Conservation (phyloP, 2,113 vertebrate genomes). For the Formicarius rufipectus region DNA sequence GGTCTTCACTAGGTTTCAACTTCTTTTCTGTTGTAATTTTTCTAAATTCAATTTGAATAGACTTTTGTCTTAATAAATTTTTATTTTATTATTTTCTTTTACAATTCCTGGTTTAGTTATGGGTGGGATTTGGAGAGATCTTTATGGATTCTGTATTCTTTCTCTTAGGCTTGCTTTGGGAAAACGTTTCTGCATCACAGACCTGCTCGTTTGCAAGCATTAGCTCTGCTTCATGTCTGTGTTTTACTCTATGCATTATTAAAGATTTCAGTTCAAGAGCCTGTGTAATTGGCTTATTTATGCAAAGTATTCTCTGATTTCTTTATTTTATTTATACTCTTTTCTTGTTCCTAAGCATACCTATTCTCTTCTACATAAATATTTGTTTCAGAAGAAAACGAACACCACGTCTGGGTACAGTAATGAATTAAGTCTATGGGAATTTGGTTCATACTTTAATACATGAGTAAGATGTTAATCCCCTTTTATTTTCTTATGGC, state of each 20-base stretch:
- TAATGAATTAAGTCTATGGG: not conserved
- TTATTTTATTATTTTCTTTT: not conserved
- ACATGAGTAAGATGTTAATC: not conserved
- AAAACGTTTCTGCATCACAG: not conserved
- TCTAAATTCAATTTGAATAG: not conserved
- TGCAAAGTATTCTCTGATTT: constrained; percentile 21
- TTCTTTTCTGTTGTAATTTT: not conserved
- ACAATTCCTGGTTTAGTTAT: not conserved
- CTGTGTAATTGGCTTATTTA: constrained; percentile 53
- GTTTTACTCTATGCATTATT: constrained; percentile 54
- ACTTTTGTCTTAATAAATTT: not conserved
- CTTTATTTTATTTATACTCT: not conserved
- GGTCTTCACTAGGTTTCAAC: not conserved
- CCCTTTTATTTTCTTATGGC: not conserved
- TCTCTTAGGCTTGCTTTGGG: not conserved
- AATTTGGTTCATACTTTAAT: not conserved
- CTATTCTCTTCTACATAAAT: not conserved
- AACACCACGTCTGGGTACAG: not conserved
- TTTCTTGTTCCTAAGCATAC: not conserved
- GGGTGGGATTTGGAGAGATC: not conserved
- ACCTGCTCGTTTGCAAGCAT: constrained; percentile 39
- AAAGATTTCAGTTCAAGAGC: constrained; percentile 43
- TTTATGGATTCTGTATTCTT: not conserved
- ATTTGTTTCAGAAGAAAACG: not conserved
- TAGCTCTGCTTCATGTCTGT: constrained; percentile 15